Evolutionary conservation across 2,113 vertebrate genomes (phyloP), one percentile per base, ranked within the genome.

Genomic region (Herpetotheres cachinnans): DNA sequence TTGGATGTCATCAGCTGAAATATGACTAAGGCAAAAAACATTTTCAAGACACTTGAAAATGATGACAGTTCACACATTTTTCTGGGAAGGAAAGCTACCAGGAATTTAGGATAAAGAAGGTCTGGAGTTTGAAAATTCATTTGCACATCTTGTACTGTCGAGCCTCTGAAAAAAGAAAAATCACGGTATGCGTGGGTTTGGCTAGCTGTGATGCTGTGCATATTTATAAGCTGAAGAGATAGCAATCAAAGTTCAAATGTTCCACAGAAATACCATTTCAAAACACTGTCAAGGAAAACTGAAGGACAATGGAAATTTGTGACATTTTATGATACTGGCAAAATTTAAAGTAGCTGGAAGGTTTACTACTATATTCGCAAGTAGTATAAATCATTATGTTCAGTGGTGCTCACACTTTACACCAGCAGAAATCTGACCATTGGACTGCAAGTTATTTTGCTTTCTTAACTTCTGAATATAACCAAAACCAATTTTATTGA

Each of bases 121-220:
- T 72, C 30, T 86, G 17, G 74, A 49, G n/a, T 56, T 77, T 54
- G 78, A 72, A 90, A 91, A 82, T 46, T 88, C 30, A 30, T 85
- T 87, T 87, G 56, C 38, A 34, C 17, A 6, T 81, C 61, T 65
- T 61, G 6, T 38, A 26, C 19, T 69, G 52, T 44, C 0, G 0
- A 85, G 44, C 7, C 18, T 46, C 34, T 65, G 86, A 19, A 73
- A 46, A 82, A 56, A 58, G 46, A 29, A 40, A 44, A 86, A 32
- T 13, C 36, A 1, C 52, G 3, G 0, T n/a, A 7, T 69, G 58
- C 13, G 1, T 63, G 0, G 2, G 1, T 34, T 82, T 54, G 81
- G 59, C 77, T 81, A 22, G 65, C 70, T 84, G 32, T 49, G 78
- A 34, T 88, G n/a, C 67, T 49, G 34, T 58, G 73, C 62, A 56